These are phyloP conservation scores for Notothenia rossii DNA, from an alignment of 2,113 vertebrate genomes.

Conservation along the genomic window DNA sequence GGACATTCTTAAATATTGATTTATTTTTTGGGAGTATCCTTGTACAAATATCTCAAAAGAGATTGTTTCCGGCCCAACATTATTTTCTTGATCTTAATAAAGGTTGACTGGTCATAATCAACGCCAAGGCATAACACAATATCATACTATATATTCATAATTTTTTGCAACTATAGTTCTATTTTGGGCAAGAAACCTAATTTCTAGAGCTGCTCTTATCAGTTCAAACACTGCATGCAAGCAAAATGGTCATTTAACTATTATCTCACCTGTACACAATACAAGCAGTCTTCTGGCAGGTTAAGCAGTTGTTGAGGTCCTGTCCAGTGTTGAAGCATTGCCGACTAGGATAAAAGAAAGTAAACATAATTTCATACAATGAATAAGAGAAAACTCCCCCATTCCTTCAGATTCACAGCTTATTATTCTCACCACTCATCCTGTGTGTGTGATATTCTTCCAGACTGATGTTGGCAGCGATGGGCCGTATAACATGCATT, in stretches of 20 bases:
- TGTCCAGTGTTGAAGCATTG: constrained; percentile 77
- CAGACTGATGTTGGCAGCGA: constrained; percentile 33
- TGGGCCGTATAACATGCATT: constrained; percentile 42
- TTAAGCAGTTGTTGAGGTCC: constrained; percentile 80
- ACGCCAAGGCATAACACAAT: constrained; percentile 1
- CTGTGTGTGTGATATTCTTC: constrained; percentile 19
- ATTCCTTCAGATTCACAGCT: constrained; percentile 6
- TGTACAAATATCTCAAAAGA: background rate
- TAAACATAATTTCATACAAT: constrained; percentile 8
- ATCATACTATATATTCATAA: background rate
- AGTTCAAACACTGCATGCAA: constrained; percentile 12
- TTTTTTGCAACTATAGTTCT: background rate
- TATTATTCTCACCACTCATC: constrained; percentile 11
- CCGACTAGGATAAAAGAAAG: constrained; percentile 53
- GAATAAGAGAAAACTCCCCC: background rate
- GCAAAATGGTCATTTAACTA: background rate
- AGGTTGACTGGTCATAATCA: background rate
- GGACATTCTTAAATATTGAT: background rate
- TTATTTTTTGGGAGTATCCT: background rate
- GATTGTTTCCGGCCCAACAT: background rate
- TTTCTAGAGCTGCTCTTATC: background rate
- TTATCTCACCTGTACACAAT: constrained; percentile 83
- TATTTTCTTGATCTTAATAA: background rate
- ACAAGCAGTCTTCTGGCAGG: constrained; percentile 85
- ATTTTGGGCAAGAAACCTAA: background rate